Evolutionary conservation across 2,888 invertebrate genomes (phyloP), one percentile per base, ranked within the genome.

Genomic region (Ichneumoninae sp.): DNA sequence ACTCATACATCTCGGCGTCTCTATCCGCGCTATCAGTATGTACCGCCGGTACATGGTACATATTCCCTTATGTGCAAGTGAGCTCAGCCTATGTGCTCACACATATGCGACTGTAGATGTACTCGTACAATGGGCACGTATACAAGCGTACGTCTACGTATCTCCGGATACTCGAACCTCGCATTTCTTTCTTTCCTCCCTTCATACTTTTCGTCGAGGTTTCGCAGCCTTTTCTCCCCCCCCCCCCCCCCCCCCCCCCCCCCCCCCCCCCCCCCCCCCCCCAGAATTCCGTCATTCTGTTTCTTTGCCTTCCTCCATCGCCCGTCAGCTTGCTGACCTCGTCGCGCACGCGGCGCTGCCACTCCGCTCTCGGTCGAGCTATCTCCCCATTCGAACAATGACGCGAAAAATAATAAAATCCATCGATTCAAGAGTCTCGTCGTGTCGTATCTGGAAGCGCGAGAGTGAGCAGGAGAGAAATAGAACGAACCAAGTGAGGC

Each of bases 391-490:
- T 79, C 60, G 70, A 66, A 86, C 83, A 79, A 84, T 84, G 82
- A 83, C 78, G 40, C 36, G 69, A 80, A 74, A 87, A 87, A 88
- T 86, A 88, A 88, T 86, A 87, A 85, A 87, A 87, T 83, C 83
- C 78, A 82, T 88, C 72, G 71, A 50, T 82, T 84, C 74, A 76
- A 71, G 62, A 30, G 65, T 33, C 62, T 71, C 50, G 52, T 44
- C 50, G 19, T 57, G 66, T 71, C 30, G 66, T 13, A 50, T 54
- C 33, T 19, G 71, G 52, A 52, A 22, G 19, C 6, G 4, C 33
- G 30, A 57, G 33, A 40, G 16, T 19, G 54, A 57, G 40, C 19
- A 30, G 60, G 33, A 82, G 26, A 57, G 7, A 76, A 33, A 50
- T 60, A n/a, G 36, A 78, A 74, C 16, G 66, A 26, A 54, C 70